Base-by-base conservation (phyloP, 2,113 vertebrate species). In the Neogale vison region DNA sequence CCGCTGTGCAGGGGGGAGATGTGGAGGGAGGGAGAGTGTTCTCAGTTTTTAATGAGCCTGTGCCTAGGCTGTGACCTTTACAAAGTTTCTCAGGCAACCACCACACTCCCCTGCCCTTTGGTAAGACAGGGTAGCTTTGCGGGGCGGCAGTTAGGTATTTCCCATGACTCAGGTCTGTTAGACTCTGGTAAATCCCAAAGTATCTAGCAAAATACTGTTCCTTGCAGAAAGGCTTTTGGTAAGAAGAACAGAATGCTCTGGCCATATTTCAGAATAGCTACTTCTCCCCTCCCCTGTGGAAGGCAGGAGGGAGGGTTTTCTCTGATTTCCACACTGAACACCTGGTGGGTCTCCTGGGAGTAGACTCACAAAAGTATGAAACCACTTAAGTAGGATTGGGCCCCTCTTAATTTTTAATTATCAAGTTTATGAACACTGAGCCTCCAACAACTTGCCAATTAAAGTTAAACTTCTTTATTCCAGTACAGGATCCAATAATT, bases 1-100 rank as follows among this genome's bases (percentile, higher is more conserved):
- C 9, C 0, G 1, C 13, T 61, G 29, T 7, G 36, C 26, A 9
- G 14, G 7, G 57, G 23, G 21, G 21, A 21, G 12, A 3, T 1
- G 7, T 17, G 42, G 42, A 76, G 42, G 74, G 14, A 76, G 42
- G 24, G 4, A 15, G 26, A 77, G 29, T 77, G 7, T 76, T 45
- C 42, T 76, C 24, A 20, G 24, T 26, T 45, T 23, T 12, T 42
- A 34, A 12, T n/a, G 36, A 55, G 52, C 7, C 52, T 34, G 86
- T 61, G 87, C 29, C 55, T 4, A 21, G 7, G 52, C 86, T 88
- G 29, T 42, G 80, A 59, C 52, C 23, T 39, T n/a, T 23, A 59
- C 7, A 36, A 39, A 45, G n/a, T 39, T 59, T 17, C 55, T 82
- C 55, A 59, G 23, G 12, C 7, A 7, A 24, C 52, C 52, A 82